Percentiles rank a stretch among this genome's conserved stretches.
Evolutionary conservation across 2,797 vertebrate genomes (phyloP).

Genomic region (Knipowitschia caucasica): DNA sequence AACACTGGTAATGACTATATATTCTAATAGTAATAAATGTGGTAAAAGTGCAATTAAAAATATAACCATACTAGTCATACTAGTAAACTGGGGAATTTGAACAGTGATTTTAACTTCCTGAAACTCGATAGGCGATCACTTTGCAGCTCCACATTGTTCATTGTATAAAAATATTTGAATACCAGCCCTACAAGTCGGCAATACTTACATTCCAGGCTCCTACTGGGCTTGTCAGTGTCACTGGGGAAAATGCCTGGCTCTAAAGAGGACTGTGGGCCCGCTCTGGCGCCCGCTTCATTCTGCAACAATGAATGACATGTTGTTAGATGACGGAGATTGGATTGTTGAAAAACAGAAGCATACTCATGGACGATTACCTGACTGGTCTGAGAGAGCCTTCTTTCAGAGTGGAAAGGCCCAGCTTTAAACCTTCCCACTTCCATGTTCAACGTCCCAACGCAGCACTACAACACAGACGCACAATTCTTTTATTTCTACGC

Average conservation of each 20-base stretch:
- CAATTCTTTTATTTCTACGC: no score
- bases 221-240: conserved; percentile 70
- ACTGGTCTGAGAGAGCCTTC: conserved; percentile 87
- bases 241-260: conserved; percentile 64
- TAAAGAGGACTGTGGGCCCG: conserved; percentile 68
- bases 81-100: no score
- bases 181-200: no score
- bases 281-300: conserved; percentile 73
- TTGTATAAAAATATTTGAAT: no score
- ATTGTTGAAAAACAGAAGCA: neutral
- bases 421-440: conserved; percentile 93
- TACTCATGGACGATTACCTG: conserved; percentile 73
- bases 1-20: no score
- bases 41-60: no score
- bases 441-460: conserved; percentile 86
- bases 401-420: conserved; percentile 90
- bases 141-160: no score
- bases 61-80: no score
- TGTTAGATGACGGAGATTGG: neutral
- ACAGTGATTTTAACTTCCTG: no score
- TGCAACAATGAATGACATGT: conserved; percentile 35
- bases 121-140: no score
- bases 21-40: no score
- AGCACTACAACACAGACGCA: conserved; percentile 75
- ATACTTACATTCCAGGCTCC: conserved; percentile 79